Conservation (phyloP, 2,113 vertebrate genomes). For the Uropsilus gracilis region DNA sequence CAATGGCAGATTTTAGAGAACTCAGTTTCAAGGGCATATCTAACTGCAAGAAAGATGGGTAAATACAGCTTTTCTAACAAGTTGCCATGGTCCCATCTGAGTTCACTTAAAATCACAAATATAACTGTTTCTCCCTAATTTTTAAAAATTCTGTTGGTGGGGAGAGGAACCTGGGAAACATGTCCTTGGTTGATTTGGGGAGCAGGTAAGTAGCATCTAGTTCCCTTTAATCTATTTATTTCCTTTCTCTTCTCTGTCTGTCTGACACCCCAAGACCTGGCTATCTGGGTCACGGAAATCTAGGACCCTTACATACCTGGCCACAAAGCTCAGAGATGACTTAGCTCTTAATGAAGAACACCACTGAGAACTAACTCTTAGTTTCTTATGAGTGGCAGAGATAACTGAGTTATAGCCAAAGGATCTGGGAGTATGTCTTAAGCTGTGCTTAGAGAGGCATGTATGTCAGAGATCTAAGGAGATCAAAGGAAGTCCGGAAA, state of each 20-base stretch:
- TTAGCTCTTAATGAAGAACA: no score
- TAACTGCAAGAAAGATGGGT: background rate
- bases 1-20: background rate
- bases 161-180: background rate
- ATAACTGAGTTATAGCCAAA: background rate
- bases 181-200: background rate
- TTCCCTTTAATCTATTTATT: background rate
- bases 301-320: background rate
- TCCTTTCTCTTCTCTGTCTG: background rate
- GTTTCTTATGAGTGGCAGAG: background rate
- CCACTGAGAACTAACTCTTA: background rate
- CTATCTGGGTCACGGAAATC: background rate
- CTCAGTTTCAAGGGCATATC: background rate
- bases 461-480: background rate
- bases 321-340: background rate
- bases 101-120: background rate
- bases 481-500: background rate
- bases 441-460: background rate
- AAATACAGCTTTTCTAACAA: background rate
- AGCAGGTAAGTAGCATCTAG: background rate
- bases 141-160: background rate
- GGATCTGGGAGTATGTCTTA: background rate
- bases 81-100: background rate
- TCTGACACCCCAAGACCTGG: background rate
- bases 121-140: background rate